A percentile compares a stretch with the other conserved stretches of the same genome.
phyloP scores from a whole-genome alignment of 92 coral and sea anemone species.

The Porites lobata region DNA sequence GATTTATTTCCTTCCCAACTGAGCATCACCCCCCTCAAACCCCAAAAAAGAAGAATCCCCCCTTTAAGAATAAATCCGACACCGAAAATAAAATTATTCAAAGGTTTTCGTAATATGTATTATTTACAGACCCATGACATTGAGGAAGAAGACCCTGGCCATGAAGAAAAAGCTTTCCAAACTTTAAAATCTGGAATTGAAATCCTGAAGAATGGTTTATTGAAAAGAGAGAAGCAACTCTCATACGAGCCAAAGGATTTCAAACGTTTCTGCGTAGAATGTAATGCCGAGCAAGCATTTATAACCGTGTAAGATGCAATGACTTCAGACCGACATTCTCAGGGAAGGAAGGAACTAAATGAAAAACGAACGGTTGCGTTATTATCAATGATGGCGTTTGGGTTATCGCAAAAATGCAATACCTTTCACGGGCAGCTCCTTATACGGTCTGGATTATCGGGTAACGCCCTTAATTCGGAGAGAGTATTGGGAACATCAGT shows the following conservation, averaged over 20 bases:
- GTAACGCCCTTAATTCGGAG: not conserved
- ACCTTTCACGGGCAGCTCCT: not conserved
- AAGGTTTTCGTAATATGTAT: too few relatives aligned
- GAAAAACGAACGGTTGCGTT: not conserved
- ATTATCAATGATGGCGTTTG: not conserved
- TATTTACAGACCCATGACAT: too few relatives aligned
- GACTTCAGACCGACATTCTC: not conserved
- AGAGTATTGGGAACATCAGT: not conserved
- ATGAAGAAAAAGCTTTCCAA: too few relatives aligned
- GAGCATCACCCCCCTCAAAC: too few relatives aligned
- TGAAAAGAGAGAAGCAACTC: too few relatives aligned
- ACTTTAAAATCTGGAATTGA: too few relatives aligned
- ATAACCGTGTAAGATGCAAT: not conserved
- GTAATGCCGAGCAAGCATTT: not conserved
- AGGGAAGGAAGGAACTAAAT: not conserved
- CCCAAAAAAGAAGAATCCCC: too few relatives aligned
- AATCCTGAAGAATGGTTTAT: too few relatives aligned
- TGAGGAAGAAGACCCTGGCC: too few relatives aligned
- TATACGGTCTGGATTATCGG: not conserved
- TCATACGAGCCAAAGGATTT: not conserved
- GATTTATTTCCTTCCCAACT: too few relatives aligned
- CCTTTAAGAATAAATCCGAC: too few relatives aligned
- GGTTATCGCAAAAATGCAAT: not conserved
- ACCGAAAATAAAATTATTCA: too few relatives aligned
- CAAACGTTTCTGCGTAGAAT: not conserved